Percentiles rank a stretch among this genome's conserved stretches.
These are phyloP conservation scores for Leontopithecus rosalia DNA, from an alignment of 2,797 vertebrate species.

Conservation along the genomic window DNA sequence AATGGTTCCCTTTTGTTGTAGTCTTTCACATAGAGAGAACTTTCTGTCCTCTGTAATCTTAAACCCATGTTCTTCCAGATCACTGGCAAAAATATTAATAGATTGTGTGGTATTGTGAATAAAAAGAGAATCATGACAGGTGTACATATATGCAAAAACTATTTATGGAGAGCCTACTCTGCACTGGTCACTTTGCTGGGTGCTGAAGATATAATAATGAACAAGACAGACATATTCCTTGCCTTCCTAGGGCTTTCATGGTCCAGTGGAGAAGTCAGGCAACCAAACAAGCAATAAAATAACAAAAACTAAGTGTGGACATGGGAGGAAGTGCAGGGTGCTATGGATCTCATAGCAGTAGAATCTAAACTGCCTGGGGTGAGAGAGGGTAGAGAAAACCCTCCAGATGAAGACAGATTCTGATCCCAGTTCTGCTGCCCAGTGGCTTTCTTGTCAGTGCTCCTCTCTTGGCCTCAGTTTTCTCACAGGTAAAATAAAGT, in stretches of 20 bases:
- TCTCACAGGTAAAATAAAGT: neutral
- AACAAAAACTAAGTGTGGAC: neutral
- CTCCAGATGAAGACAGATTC: neutral
- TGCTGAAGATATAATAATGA: neutral
- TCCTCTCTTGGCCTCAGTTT: neutral
- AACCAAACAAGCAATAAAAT: neutral
- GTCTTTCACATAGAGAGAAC: neutral
- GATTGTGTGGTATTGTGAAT: neutral
- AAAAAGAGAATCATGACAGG: neutral
- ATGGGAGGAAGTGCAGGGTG: neutral
- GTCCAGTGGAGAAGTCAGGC: neutral
- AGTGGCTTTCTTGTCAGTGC: neutral
- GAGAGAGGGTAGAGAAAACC: neutral
- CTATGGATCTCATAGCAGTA: neutral
- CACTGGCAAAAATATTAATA: constrained; percentile 31
- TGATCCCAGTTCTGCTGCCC: neutral
- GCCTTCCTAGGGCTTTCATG: neutral
- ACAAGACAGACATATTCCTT: neutral
- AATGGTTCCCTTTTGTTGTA: neutral
- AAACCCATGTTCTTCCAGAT: neutral
- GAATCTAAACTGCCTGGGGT: neutral
- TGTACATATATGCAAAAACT: neutral
- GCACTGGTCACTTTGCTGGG: neutral
- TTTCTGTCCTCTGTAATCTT: neutral
- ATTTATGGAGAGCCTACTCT: neutral